A percentile compares a stretch with the other conserved stretches of the same genome.
Evolutionary conservation across 1,140 invertebrate genomes (phyloP).

Genomic region (Dinoponera quadriceps): DNA sequence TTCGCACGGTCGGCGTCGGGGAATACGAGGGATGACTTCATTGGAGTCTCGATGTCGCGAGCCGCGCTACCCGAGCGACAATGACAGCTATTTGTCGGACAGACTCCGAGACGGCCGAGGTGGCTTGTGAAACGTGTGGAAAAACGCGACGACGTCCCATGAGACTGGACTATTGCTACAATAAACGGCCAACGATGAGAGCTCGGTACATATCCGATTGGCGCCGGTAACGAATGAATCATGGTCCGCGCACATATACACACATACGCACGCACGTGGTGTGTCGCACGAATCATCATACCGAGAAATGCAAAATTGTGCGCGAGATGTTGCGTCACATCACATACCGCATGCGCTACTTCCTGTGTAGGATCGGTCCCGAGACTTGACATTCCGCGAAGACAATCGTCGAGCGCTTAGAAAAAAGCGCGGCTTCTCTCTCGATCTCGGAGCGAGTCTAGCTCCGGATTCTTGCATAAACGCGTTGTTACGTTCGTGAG

Average conservation of each 20-base stretch:
- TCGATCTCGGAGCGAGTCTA: no score
- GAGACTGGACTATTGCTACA: no score
- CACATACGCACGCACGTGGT: neutral
- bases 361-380: slow-evolving; percentile 30
- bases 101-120: no score
- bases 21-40: slow-evolving; percentile 69
- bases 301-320: slow-evolving; percentile 68
- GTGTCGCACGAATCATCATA: slow-evolving; percentile 68
- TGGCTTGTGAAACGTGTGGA: neutral
- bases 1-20: slow-evolving; percentile 20
- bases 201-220: slow-evolving; percentile 37
- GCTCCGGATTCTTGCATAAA: neutral
- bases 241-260: neutral
- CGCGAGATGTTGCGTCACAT: slow-evolving; percentile 61
- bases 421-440: no score
- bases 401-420: neutral
- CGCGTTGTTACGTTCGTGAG: neutral
- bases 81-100: slow-evolving; percentile 24
- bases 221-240: slow-evolving; percentile 66
- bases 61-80: slow-evolving; percentile 7
- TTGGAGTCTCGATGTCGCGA: slow-evolving; percentile 52
- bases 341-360: slow-evolving; percentile 2
- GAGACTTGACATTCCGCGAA: slow-evolving; percentile 37
- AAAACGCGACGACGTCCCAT: slow-evolving; percentile 15
- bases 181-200: neutral